Evolutionary conservation across 35 echinoderm and acorn worm genomes (phyloP).

Genomic region (Heliocidaris tuberculata): DNA sequence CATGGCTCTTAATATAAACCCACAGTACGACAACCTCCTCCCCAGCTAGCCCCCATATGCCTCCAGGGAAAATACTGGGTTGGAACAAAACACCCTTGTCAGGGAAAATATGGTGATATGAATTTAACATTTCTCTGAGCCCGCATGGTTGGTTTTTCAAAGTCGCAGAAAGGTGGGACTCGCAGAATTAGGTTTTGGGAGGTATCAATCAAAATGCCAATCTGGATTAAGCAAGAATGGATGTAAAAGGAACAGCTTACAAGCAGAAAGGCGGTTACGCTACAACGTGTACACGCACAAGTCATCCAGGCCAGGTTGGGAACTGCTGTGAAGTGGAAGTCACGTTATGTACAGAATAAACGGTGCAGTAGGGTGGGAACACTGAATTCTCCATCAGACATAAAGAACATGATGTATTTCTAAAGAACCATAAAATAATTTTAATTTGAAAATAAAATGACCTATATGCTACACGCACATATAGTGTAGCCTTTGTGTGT

Average conservation of each 20-base stretch:
- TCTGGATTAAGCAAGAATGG: not conserved
- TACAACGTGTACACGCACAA: not conserved
- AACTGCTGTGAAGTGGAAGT: not conserved
- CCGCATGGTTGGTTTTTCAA: not conserved
- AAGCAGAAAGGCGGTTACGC: not conserved
- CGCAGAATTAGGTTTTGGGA: slow-evolving; percentile 14
- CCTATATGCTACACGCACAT: too few relatives aligned
- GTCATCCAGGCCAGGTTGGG: not conserved
- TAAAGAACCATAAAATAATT: too few relatives aligned
- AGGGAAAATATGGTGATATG: slow-evolving; percentile 23
- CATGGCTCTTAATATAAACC: not conserved
- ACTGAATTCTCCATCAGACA: not conserved
- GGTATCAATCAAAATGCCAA: slow-evolving; percentile 43
- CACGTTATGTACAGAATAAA: not conserved
- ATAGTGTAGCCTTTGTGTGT: too few relatives aligned
- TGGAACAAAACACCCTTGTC: slow-evolving; percentile 32
- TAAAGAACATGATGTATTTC: too few relatives aligned
- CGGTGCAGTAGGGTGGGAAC: not conserved
- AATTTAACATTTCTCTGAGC: slow-evolving; percentile 13
- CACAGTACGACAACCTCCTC: slow-evolving; percentile 9
- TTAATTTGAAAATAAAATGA: too few relatives aligned
- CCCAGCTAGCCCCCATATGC: not conserved
- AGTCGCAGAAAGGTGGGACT: slow-evolving; percentile 3
- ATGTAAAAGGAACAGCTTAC: not conserved
- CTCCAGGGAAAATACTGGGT: not conserved